phyloP scores from a whole-genome alignment of 1,140 invertebrate genomes.

The Pogonomyrmex barbatus region DNA sequence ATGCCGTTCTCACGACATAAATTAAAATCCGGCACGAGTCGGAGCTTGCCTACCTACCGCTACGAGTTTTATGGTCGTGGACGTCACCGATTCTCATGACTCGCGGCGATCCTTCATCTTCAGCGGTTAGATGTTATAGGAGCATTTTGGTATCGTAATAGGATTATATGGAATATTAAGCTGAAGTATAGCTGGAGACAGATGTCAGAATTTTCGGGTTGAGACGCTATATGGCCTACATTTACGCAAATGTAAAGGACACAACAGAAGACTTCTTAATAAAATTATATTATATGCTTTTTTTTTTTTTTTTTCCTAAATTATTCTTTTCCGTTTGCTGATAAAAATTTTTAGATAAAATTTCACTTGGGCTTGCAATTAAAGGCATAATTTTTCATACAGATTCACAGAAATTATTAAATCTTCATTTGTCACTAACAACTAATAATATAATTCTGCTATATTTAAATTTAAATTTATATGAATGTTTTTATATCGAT shows the following conservation, averaged over 20 bases:
- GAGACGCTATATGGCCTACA: not conserved
- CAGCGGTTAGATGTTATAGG: conserved; percentile 30
- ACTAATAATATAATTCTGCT: not conserved
- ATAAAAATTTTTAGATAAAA: not conserved
- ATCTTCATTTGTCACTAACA: not conserved
- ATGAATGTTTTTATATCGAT: not conserved
- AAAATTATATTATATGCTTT: not conserved
- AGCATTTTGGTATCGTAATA: conserved; percentile 62
- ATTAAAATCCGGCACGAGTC: conserved; percentile 61
- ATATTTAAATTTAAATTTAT: not conserved
- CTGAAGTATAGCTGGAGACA: conserved; percentile 6
- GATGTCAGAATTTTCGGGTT: conserved; percentile 27
- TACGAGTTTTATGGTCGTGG: conserved; percentile 28
- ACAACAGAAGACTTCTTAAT: not conserved
- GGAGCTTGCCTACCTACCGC: not conserved
- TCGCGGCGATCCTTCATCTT: conserved; percentile 45
- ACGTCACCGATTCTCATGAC: conserved; percentile 47
- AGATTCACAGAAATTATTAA: not conserved
- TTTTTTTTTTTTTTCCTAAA: not conserved
- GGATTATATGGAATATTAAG: conserved; percentile 37
- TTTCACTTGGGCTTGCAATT: not conserved
- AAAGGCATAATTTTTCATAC: not conserved
- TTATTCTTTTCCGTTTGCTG: not conserved
- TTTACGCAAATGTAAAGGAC: not conserved
- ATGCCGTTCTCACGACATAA: conserved; percentile 60